Evolutionary conservation across 2,888 invertebrate genomes (phyloP).

Genomic region (Schizaphis graminum): DNA sequence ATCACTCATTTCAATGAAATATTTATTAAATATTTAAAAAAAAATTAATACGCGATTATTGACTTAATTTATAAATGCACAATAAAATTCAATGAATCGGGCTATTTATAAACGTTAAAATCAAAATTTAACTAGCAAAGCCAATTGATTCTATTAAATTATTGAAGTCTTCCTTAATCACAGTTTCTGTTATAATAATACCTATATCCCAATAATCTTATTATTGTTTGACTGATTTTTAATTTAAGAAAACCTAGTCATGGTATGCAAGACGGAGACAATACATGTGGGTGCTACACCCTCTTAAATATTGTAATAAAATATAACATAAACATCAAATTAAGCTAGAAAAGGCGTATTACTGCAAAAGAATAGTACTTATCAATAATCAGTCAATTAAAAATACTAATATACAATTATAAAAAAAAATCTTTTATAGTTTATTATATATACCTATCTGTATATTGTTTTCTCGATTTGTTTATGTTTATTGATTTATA

Average conservation of each 20-base stretch:
- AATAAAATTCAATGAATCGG: background rate
- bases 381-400: too few relatives aligned
- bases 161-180: background rate
- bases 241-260: background rate
- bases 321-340: too few relatives aligned
- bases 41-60: background rate
- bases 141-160: too few relatives aligned
- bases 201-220: background rate
- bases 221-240: background rate
- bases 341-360: too few relatives aligned
- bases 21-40: too few relatives aligned
- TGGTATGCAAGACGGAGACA: too few relatives aligned
- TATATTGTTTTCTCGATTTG: background rate
- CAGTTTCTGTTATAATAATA: background rate
- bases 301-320: too few relatives aligned
- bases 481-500: background rate
- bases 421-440: background rate
- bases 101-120: background rate
- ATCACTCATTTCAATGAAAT: background rate
- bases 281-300: too few relatives aligned
- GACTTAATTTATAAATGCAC: background rate
- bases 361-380: too few relatives aligned
- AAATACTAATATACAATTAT: background rate
- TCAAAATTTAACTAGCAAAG: background rate
- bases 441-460: background rate